phyloP scores from a whole-genome alignment of 23 tunicate species.

The Clavelina lepadiformis region DNA sequence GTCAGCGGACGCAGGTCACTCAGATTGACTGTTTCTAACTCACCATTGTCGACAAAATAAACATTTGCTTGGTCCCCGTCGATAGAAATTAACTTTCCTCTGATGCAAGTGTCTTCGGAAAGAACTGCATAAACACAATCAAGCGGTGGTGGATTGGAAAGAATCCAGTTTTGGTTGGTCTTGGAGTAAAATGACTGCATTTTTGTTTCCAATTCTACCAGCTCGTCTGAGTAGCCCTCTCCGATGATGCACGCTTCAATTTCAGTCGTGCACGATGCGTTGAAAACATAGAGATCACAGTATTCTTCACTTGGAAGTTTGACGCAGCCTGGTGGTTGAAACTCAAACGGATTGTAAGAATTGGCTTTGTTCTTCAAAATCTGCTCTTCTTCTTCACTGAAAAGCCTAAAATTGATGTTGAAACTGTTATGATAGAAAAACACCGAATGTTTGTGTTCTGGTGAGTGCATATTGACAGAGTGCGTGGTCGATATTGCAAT shows the following conservation, averaged over 20 bases:
- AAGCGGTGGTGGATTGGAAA: slow-evolving; percentile 27
- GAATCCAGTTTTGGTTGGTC: background rate
- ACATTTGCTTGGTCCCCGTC: slow-evolving; percentile 12
- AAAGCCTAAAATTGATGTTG: slow-evolving; percentile 25
- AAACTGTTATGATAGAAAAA: slow-evolving; percentile 14
- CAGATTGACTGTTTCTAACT: slow-evolving; percentile 21
- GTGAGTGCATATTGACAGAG: background rate
- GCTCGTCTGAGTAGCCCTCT: slow-evolving; percentile 36
- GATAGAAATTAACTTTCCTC: slow-evolving; percentile 40
- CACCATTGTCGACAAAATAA: slow-evolving; percentile 55
- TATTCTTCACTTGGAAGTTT: slow-evolving; percentile 22
- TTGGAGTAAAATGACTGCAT: slow-evolving; percentile 34
- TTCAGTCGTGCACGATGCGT: slow-evolving; percentile 52
- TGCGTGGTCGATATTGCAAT: slow-evolving; percentile 11
- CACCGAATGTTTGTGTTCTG: slow-evolving; percentile 23
- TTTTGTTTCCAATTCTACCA: slow-evolving; percentile 27
- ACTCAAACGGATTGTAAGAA: slow-evolving; percentile 12
- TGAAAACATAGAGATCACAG: slow-evolving; percentile 35
- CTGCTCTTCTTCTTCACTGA: slow-evolving; percentile 30
- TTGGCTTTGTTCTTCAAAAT: background rate
- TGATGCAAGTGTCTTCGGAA: slow-evolving; percentile 36
- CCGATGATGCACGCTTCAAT: slow-evolving; percentile 52
- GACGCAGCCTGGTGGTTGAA: slow-evolving; percentile 30
- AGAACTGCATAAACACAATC: slow-evolving; percentile 62
- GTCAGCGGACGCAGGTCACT: slow-evolving; percentile 7